These are phyloP conservation scores for Epinotia ramella DNA, from an alignment of 2,888 invertebrate species.

Conservation along the genomic window DNA sequence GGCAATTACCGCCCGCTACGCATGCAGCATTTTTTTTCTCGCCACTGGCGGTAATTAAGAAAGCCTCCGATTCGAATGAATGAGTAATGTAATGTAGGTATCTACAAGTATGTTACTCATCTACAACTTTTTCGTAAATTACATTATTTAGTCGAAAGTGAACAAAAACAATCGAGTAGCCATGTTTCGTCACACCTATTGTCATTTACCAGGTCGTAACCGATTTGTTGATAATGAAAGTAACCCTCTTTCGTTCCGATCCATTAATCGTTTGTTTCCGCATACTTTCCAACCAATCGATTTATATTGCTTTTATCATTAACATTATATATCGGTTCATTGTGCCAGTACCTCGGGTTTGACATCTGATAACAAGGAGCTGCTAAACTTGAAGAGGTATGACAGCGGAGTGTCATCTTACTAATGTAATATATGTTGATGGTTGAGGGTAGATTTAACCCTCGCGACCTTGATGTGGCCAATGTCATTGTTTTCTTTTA, in stretches of 20 bases:
- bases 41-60: no score
- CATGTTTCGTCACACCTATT: not conserved
- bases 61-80: no score
- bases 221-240: not conserved
- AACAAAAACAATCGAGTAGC: not conserved
- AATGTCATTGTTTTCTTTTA: no score
- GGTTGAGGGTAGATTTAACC: no score
- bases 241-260: not conserved
- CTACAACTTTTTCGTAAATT: not conserved
- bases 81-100: no score
- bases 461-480: no score
- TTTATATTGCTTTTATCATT: not conserved
- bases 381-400: not conserved
- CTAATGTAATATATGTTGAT: no score
- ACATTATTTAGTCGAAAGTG: not conserved
- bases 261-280: not conserved
- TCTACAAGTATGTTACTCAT: no score
- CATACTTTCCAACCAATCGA: not conserved
- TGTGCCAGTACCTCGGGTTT: not conserved
- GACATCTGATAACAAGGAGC: not conserved
- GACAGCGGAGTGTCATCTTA: not conserved
- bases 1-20: no score
- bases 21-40: no score
- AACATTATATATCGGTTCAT: not conserved
- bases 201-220: not conserved